A percentile compares a stretch with the other conserved stretches of the same genome.
These are phyloP conservation scores for Microctenopoma stevenorrisi DNA, from an alignment of 2,797 vertebrate genomes.

Conservation along the genomic window DNA sequence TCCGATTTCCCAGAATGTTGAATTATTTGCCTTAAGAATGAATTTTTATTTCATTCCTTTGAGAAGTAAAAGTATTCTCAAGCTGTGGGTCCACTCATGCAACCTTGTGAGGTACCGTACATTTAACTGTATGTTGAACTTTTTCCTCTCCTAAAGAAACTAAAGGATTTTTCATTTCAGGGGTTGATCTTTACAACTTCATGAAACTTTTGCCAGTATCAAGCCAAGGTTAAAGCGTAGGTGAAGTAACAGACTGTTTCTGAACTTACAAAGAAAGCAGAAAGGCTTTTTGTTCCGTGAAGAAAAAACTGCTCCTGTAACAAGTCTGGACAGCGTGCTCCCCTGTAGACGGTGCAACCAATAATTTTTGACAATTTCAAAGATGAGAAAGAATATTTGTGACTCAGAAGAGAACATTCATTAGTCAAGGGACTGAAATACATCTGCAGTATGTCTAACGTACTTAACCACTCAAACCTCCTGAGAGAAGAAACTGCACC, in stretches of 20 bases:
- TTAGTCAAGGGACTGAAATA: conserved; percentile 43
- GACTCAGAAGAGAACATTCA: conserved; percentile 49
- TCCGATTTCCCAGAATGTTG: too few relatives aligned
- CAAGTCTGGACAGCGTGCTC: conserved; percentile 21
- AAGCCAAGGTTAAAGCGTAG: conserved; percentile 8
- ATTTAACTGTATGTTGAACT: neutral
- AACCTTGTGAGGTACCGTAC: neutral
- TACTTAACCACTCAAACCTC: conserved; percentile 26
- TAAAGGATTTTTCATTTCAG: neutral
- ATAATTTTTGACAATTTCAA: conserved; percentile 41
- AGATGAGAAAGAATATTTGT: conserved; percentile 43
- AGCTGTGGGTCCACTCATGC: neutral
- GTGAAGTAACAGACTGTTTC: neutral
- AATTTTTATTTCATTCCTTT: too few relatives aligned
- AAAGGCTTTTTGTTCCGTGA: conserved; percentile 25
- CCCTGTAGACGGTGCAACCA: conserved; percentile 5
- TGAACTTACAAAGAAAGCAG: conserved; percentile 33
- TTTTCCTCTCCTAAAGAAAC: neutral
- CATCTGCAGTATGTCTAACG: conserved; percentile 36
- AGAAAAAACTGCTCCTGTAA: conserved; percentile 21
- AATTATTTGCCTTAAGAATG: too few relatives aligned
- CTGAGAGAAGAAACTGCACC: conserved; percentile 2
- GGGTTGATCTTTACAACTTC: neutral
- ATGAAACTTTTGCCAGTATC: neutral
- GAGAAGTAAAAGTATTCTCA: neutral